phyloP scores from a whole-genome alignment of 92 coral and sea anemone species.

The Bergia sp. region DNA sequence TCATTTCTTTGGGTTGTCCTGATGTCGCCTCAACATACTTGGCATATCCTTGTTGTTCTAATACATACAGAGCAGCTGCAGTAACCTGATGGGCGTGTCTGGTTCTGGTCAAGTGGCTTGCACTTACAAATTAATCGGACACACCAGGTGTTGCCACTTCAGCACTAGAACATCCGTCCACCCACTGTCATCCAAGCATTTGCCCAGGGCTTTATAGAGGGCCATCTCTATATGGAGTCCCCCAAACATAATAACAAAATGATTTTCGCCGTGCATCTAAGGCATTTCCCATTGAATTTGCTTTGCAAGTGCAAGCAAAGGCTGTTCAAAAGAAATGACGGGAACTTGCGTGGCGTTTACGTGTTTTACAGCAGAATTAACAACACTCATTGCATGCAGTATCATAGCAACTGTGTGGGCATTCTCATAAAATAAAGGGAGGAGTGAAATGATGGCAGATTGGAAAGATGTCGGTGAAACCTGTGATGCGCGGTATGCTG shows the following conservation, averaged over 20 bases:
- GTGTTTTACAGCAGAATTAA: slow-evolving; percentile 3
- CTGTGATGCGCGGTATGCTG: slow-evolving; percentile 17
- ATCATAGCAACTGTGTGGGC: slow-evolving; percentile 16
- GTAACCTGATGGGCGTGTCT: slow-evolving; percentile 46
- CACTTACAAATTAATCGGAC: slow-evolving; percentile 40
- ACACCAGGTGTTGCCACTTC: slow-evolving; percentile 40
- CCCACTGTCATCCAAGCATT: slow-evolving; percentile 39
- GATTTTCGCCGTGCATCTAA: slow-evolving; percentile 38
- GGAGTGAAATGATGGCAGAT: neutral
- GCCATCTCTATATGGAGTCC: slow-evolving; percentile 47
- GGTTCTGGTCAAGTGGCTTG: slow-evolving; percentile 46
- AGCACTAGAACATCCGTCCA: slow-evolving; percentile 46
- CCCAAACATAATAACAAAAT: slow-evolving; percentile 47
- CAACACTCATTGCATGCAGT: neutral
- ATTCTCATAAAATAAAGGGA: slow-evolving; percentile 2
- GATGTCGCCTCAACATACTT: neutral
- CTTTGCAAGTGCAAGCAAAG: slow-evolving; percentile 49
- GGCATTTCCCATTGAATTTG: slow-evolving; percentile 54
- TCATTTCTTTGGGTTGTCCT: too few species aligned
- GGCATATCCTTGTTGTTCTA: slow-evolving; percentile 26
- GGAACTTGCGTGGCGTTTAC: slow-evolving; percentile 1
- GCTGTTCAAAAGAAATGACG: slow-evolving; percentile 47
- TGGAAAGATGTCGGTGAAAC: neutral
- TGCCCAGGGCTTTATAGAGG: slow-evolving; percentile 31
- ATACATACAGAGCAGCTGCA: slow-evolving; percentile 33